Percentiles rank a stretch among this genome's conserved stretches.
Conservation (phyloP, 2,888 invertebrate species). For the Oscheius onirici region DNA sequence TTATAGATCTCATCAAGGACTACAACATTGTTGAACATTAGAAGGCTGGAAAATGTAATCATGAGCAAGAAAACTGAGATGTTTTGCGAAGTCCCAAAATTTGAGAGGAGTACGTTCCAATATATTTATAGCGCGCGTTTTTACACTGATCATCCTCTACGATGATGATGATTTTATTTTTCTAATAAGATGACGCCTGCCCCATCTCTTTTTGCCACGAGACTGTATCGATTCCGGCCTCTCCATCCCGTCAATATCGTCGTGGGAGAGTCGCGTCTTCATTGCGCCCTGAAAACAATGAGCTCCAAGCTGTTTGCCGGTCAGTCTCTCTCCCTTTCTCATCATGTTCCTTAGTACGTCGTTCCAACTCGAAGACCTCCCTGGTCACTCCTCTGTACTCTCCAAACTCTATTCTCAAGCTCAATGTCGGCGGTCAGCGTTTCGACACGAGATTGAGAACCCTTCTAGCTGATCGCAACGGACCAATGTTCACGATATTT, state of each 20-base stretch:
- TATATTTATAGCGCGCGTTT: too few relatives aligned
- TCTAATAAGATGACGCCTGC: too few relatives aligned
- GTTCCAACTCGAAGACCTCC: constrained; percentile 22
- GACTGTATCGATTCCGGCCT: neutral
- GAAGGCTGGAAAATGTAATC: too few relatives aligned
- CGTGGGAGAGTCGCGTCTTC: neutral
- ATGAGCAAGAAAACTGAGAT: too few relatives aligned
- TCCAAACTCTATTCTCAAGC: constrained; percentile 18
- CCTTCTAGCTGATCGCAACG: constrained; percentile 22
- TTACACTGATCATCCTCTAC: too few relatives aligned
- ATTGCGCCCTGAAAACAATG: neutral
- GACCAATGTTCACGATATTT: constrained; percentile 9
- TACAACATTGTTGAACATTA: too few relatives aligned
- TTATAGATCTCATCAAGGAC: too few relatives aligned
- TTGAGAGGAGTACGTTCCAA: too few relatives aligned
- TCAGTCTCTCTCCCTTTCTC: neutral
- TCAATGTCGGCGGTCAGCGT: constrained; percentile 17
- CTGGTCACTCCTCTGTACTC: constrained; percentile 6
- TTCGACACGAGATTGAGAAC: constrained; percentile 30
- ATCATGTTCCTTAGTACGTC: constrained; percentile 7
- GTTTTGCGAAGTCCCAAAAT: too few relatives aligned
- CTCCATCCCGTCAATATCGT: neutral
- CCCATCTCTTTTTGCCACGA: too few relatives aligned
- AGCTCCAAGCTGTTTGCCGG: constrained; percentile 25
- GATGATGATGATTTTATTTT: too few relatives aligned